Evolutionary conservation across 1,140 invertebrate species (phyloP).

Genomic region (Diabrotica undecimpunctata): DNA sequence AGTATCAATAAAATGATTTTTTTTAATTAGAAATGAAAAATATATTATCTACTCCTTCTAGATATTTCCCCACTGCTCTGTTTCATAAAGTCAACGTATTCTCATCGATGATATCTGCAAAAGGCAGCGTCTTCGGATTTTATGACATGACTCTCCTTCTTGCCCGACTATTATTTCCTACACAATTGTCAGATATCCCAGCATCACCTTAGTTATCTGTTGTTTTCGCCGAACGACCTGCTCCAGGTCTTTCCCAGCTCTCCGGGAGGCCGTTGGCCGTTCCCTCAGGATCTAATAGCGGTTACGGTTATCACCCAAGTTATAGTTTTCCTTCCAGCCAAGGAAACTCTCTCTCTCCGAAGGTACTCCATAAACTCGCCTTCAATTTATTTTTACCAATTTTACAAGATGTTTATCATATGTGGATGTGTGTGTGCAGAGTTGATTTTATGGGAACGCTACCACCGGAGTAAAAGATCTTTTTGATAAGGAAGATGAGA

Average conservation of each 20-base stretch:
- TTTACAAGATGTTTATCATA: constrained; percentile 14
- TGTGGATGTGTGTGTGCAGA: constrained; percentile 2
- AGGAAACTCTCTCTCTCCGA: constrained; percentile 21
- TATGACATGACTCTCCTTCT: constrained; percentile 34
- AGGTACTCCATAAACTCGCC: constrained; percentile 45
- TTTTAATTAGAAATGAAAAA: no score
- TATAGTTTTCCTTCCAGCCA: constrained; percentile 45
- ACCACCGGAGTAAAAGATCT: neutral
- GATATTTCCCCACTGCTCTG: no score
- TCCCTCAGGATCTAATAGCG: constrained; percentile 42
- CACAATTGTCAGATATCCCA: constrained; percentile 45
- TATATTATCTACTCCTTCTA: no score
- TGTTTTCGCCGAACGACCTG: constrained; percentile 42
- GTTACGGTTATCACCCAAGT: constrained; percentile 46
- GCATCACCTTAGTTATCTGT: constrained; percentile 46
- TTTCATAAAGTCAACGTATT: constrained; percentile 17
- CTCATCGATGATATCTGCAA: constrained; percentile 43
- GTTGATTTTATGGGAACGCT: neutral
- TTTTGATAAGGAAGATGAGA: constrained; percentile 2
- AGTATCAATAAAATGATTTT: no score
- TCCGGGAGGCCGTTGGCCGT: constrained; percentile 15
- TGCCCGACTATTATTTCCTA: constrained; percentile 35
- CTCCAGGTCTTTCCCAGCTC: constrained; percentile 37
- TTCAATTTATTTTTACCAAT: constrained; percentile 38
- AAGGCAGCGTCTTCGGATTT: constrained; percentile 31